Conservation (phyloP, 2,797 vertebrate species). For the Ctenosaura bakeri region DNA sequence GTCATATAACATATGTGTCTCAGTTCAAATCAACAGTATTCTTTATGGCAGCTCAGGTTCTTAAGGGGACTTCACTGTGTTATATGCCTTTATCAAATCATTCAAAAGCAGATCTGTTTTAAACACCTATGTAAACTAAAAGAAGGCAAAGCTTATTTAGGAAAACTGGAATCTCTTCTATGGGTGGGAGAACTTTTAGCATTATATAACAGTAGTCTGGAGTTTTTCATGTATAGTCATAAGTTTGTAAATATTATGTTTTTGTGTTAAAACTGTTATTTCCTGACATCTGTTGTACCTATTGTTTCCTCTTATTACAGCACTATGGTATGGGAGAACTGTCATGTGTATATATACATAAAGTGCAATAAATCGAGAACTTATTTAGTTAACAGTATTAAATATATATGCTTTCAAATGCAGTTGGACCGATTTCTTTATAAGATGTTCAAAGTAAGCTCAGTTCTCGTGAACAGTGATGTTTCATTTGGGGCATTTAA, state of each 20-base stretch:
- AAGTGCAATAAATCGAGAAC: constrained; percentile 69
- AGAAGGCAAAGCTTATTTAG: background rate
- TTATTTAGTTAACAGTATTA: constrained; percentile 41
- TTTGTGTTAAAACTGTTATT: constrained; percentile 25
- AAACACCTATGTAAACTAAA: background rate
- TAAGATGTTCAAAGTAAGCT: background rate
- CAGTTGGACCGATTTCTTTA: constrained; percentile 8
- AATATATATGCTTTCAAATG: background rate
- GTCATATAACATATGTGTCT: background rate
- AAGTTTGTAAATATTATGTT: constrained; percentile 55
- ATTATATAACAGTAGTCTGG: background rate
- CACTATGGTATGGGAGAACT: constrained; percentile 42
- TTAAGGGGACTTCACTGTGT: constrained; percentile 14
- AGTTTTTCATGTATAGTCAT: constrained; percentile 14
- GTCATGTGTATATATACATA: constrained; percentile 43
- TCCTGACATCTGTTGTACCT: constrained; percentile 40
- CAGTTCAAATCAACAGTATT: constrained; percentile 14
- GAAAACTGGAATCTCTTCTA: background rate
- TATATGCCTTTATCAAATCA: background rate
- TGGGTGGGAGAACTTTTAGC: constrained; percentile 8
- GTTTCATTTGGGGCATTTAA: background rate
- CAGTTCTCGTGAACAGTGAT: background rate
- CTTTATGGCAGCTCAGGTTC: constrained; percentile 15
- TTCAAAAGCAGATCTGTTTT: background rate
- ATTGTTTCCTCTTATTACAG: constrained; percentile 34